phyloP scores from a whole-genome alignment of 2,113 vertebrate genomes.

The Pluvianellus socialis region DNA sequence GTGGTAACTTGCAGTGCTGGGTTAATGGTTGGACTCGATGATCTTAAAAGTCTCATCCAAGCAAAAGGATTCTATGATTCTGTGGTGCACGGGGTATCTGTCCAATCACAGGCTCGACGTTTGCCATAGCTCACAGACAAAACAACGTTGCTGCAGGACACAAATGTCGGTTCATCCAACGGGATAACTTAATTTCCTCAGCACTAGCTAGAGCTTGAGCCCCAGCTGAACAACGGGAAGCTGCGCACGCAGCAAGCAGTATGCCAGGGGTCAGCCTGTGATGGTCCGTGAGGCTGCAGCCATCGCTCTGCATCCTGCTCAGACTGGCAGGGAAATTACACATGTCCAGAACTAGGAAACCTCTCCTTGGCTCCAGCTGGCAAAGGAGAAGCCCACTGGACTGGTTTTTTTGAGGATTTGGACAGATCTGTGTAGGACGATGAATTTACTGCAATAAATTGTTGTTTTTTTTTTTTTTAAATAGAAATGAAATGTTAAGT shows the following conservation, averaged over 20 bases:
- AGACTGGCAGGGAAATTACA: too few relatives aligned
- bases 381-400: neutral
- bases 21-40: neutral
- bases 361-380: neutral
- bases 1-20: neutral
- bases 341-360: neutral
- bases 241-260: neutral
- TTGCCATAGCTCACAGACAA: neutral
- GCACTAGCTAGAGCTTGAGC: neutral
- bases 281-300: rapidly evolving
- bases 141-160: neutral
- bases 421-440: neutral
- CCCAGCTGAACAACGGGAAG: neutral
- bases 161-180: neutral
- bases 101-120: neutral
- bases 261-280: neutral
- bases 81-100: neutral
- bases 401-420: neutral
- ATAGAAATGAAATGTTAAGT: neutral
- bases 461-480: too few relatives aligned
- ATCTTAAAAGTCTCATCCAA: neutral
- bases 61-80: neutral
- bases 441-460: conserved; percentile 55
- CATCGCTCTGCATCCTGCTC: neutral
- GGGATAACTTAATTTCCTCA: neutral